Evolutionary conservation across 64 coral and sea anemone species (phyloP), one percentile per base, ranked within the genome.

Genomic region (Dendronephthya gigantea): DNA sequence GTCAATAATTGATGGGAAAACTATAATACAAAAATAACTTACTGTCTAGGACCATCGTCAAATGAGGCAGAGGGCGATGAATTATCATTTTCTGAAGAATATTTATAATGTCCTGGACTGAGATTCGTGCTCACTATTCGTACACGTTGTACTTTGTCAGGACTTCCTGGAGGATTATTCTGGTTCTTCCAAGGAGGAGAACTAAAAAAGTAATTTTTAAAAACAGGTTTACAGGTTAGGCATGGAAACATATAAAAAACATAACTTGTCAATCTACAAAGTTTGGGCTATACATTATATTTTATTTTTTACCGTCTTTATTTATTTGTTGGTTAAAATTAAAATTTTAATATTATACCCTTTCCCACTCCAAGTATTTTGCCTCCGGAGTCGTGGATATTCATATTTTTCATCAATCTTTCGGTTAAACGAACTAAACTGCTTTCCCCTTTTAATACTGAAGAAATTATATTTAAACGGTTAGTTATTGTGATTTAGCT

Each of bases 101-200:
- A 39, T 39, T 79, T 79, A 79, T 79, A 79, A 79, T 79, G 25
- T 36, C 36, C 72, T 28, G 72, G 72, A 79, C 72, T 79, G 36
- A 79, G 30, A 79, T 79, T 79, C 2, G 72, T 79, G 37, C 72
- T 79, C 12, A 15, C 15, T 33, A 79, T 79, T 36, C 72, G 72
- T 16, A 79, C 72, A 79, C 72, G 72, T 35, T 79, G 72, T 28
- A 79, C 72, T 79, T 79, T 79, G 2, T 79, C 72, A 35, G 72
- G 32, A 79, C 72, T 79, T 3, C 32, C 32, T 15, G 72, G 72
- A 36, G 27, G 36, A 39, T 35, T 79, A 30, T 66, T 2, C 17
- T 62, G 19, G 32, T 12, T 36, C 72, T 79, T 79, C 72, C 72
- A 39, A 19, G 32, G 72, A 9, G 72, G 72, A 79, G 72, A 79